These are phyloP conservation scores for Toxotes chatareus DNA, from an alignment of 2,113 vertebrate genomes.

Conservation along the genomic window DNA sequence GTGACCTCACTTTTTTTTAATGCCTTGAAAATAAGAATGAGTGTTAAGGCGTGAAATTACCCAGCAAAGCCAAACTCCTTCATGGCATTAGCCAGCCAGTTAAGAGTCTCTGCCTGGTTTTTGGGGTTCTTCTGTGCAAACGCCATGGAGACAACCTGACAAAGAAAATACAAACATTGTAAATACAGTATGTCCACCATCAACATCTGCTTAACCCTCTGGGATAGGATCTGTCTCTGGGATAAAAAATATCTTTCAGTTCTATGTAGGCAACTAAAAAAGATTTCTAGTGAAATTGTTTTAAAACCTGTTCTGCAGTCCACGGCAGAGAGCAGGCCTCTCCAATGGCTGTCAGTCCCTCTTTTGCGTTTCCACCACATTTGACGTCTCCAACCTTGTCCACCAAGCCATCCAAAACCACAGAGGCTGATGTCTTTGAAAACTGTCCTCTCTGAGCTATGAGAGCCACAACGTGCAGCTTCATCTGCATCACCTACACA, in stretches of 20 bases:
- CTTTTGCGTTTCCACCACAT: constrained; percentile 95
- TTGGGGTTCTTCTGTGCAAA: constrained; percentile 99
- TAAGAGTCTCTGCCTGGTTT: constrained; percentile 97
- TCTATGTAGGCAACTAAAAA: background rate
- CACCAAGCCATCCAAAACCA: constrained; percentile 94
- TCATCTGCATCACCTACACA: constrained; percentile 97
- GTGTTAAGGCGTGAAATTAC: constrained; percentile 71
- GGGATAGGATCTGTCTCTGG: background rate
- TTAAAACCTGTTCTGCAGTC: constrained; percentile 95
- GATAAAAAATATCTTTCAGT: background rate
- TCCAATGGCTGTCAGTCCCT: constrained; percentile 93
- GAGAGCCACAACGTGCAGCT: constrained; percentile 92
- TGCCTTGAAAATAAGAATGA: background rate
- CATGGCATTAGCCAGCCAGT: constrained; percentile 96
- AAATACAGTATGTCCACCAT: background rate
- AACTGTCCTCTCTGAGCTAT: constrained; percentile 94
- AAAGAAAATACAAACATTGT: background rate
- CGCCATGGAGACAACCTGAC: constrained; percentile 91
- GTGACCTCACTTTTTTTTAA: no score
- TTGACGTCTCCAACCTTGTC: constrained; percentile 98
- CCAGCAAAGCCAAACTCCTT: constrained; percentile 99
- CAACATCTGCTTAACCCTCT: background rate
- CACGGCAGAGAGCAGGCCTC: constrained; percentile 92
- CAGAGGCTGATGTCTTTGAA: constrained; percentile 93
- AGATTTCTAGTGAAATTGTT: background rate